Conservation (phyloP, 2,888 invertebrate genomes). For the Criorhina ranunculi region DNA sequence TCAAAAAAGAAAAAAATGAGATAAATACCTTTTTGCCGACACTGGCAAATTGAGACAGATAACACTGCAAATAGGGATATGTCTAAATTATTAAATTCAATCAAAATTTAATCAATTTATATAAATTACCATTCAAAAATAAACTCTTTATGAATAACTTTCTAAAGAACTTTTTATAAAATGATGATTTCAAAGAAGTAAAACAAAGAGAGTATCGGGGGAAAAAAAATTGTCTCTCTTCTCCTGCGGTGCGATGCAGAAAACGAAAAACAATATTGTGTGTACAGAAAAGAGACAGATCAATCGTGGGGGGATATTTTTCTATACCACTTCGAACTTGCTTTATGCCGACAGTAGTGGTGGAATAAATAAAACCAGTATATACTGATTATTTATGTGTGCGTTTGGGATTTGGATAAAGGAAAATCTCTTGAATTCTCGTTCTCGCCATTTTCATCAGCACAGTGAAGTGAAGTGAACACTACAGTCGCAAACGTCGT, state of each 20-base stretch:
- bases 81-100: neutral
- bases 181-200: conserved; percentile 47
- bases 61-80: neutral
- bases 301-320: conserved; percentile 59
- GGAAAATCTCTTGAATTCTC: conserved; percentile 76
- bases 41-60: conserved; percentile 19
- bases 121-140: conserved; percentile 14
- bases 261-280: conserved; percentile 16
- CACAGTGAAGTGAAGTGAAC: too few relatives aligned
- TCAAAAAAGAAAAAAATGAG: conserved; percentile 34
- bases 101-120: neutral
- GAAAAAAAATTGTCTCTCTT: conserved; percentile 51
- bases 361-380: conserved; percentile 30
- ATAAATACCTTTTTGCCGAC: conserved; percentile 41
- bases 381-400: conserved; percentile 36
- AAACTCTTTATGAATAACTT: conserved; percentile 50
- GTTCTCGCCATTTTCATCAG: conserved; percentile 81
- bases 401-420: conserved; percentile 41
- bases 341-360: conserved; percentile 45
- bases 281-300: conserved; percentile 53
- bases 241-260: conserved; percentile 57
- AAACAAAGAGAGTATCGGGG: conserved; percentile 48
- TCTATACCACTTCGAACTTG: conserved; percentile 50
- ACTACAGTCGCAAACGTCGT: conserved; percentile 81
- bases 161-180: conserved; percentile 65